A percentile compares a stretch with the other conserved stretches of the same genome.
These are phyloP conservation scores for Tipula confusa DNA, from an alignment of 2,888 invertebrate species.

Conservation along the genomic window DNA sequence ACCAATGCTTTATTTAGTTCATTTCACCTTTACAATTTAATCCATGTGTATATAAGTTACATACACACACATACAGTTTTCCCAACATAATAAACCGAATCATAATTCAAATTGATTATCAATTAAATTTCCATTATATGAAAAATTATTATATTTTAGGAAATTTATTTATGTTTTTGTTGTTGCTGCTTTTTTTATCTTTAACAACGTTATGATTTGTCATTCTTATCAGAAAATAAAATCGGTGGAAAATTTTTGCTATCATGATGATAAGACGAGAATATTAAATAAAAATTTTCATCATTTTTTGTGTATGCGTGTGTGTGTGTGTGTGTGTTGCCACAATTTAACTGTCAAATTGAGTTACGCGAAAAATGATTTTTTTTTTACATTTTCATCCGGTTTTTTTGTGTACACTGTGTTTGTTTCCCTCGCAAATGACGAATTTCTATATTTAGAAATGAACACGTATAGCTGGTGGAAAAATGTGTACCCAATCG, in stretches of 20 bases:
- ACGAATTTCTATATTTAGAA: too few relatives aligned
- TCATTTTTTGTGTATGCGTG: too few relatives aligned
- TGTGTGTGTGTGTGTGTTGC: background rate
- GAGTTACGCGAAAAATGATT: background rate
- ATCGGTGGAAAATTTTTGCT: background rate
- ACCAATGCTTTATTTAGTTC: background rate
- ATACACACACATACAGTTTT: background rate
- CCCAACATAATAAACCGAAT: background rate
- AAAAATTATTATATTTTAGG: background rate
- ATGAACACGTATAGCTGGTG: too few relatives aligned
- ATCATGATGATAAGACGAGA: background rate
- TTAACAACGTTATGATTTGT: background rate
- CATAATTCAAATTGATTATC: constrained; percentile 25
- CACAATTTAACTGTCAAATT: background rate
- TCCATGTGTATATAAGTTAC: background rate
- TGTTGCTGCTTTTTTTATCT: background rate
- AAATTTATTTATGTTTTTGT: background rate
- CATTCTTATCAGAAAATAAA: background rate
- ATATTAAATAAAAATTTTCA: background rate
- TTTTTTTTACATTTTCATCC: too few relatives aligned
- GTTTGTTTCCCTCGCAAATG: too few relatives aligned
- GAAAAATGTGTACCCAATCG: too few relatives aligned
- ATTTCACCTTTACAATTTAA: background rate
- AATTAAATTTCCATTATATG: constrained; percentile 7
- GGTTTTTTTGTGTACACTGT: too few relatives aligned